These are phyloP conservation scores for Hipparchia semele DNA, from an alignment of 2,888 invertebrate species.

Conservation along the genomic window DNA sequence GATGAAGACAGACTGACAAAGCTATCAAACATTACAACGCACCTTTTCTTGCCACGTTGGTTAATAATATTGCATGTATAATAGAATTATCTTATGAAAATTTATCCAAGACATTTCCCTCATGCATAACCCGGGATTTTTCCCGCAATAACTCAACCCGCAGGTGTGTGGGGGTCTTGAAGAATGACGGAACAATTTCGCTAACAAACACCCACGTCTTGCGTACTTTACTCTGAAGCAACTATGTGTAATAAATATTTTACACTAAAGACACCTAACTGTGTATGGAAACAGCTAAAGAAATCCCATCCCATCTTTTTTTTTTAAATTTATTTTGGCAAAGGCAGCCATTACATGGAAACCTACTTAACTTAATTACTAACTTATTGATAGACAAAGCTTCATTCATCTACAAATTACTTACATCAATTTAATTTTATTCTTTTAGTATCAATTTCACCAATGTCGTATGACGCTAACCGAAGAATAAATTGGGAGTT, in stretches of 20 bases:
- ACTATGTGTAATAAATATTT: conserved; percentile 14
- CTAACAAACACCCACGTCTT: conserved; percentile 9
- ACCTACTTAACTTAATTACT: no score
- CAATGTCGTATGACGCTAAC: no score
- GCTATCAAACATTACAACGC: no score
- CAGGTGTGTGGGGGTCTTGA: conserved; percentile 39
- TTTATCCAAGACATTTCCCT: conserved; percentile 33
- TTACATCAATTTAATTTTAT: no score
- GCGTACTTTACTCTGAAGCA: neutral
- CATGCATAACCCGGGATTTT: conserved; percentile 33
- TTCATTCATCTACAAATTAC: no score
- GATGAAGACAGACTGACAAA: no score
- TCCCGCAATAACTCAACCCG: conserved; percentile 39
- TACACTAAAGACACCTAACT: neutral
- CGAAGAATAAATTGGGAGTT: no score
- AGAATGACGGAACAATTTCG: conserved; percentile 20
- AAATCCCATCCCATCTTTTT: neutral
- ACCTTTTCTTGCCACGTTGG: no score
- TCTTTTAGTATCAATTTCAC: no score
- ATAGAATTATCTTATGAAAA: conserved; percentile 18
- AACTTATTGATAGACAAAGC: no score
- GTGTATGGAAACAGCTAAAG: neutral
- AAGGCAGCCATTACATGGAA: no score
- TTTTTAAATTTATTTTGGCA: no score
- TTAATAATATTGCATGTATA: neutral